Percentiles rank a stretch among this genome's conserved stretches.
phyloP scores from a whole-genome alignment of 1,140 invertebrate species.

The Mactra quadrangularis region DNA sequence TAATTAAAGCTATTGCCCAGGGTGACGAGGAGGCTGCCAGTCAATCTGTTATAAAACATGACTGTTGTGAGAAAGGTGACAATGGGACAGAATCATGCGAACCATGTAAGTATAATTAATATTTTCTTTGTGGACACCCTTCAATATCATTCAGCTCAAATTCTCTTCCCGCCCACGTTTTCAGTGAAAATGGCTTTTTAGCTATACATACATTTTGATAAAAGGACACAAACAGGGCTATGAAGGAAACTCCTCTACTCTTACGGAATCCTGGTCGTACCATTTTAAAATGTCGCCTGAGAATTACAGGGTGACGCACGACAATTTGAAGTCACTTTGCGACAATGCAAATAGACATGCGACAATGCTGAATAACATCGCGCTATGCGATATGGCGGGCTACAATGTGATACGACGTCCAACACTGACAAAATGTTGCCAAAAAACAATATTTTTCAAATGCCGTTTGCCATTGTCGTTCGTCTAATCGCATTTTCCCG shows the following conservation, averaged over 20 bases:
- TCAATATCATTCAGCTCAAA: too few relatives aligned
- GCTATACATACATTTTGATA: conserved; percentile 21
- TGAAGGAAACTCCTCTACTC: neutral
- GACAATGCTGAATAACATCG: too few relatives aligned
- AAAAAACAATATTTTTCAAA: too few relatives aligned
- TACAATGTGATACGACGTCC: too few relatives aligned
- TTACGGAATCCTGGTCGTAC: too few relatives aligned
- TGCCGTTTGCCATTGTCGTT: neutral
- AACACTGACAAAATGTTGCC: too few relatives aligned
- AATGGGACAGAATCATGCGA: conserved; percentile 28
- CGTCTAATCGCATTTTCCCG: neutral
- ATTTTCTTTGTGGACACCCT: too few relatives aligned
- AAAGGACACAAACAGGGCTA: neutral
- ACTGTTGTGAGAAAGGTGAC: conserved; percentile 40
- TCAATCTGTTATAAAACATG: conserved; percentile 52
- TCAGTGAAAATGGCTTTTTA: conserved; percentile 24
- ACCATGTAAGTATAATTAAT: conserved; percentile 9
- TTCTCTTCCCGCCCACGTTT: neutral
- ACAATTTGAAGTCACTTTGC: too few relatives aligned
- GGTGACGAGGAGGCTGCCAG: conserved; percentile 23
- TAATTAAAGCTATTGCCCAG: conserved; percentile 58
- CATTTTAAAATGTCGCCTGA: too few relatives aligned
- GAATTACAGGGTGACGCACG: too few relatives aligned
- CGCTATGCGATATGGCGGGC: too few relatives aligned
- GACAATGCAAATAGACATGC: too few relatives aligned